Evolutionary conservation across 2,113 vertebrate genomes (phyloP).

Genomic region (Anas platyrhynchos): DNA sequence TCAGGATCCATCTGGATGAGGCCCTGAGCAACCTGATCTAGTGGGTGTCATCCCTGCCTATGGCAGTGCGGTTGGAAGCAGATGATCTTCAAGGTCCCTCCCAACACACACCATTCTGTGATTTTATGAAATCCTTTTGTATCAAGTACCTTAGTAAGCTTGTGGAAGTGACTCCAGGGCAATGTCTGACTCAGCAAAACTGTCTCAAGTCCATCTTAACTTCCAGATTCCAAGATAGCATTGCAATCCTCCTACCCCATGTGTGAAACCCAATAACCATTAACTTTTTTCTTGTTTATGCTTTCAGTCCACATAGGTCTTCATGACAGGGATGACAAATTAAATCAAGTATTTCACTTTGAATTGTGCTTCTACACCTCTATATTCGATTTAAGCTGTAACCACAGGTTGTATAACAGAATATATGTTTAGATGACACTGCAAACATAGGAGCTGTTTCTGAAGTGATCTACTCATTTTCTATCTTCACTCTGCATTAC

Average conservation of each 20-base stretch:
- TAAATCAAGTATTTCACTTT: background rate
- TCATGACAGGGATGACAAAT: too few relatives aligned
- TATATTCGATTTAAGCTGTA: background rate
- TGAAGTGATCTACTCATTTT: background rate
- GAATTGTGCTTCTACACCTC: background rate
- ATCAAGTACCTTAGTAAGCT: background rate
- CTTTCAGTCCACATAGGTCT: background rate
- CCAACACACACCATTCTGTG: too few relatives aligned
- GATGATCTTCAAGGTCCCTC: too few relatives aligned
- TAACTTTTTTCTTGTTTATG: background rate
- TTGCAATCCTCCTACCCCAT: too few relatives aligned
- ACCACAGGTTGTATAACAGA: background rate
- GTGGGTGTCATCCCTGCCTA: too few relatives aligned
- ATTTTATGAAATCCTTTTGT: background rate
- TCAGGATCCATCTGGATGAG: too few relatives aligned
- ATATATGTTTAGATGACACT: background rate
- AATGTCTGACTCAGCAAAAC: background rate
- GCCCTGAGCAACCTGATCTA: too few relatives aligned
- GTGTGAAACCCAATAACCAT: background rate
- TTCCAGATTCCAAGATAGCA: background rate
- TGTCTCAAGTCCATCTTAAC: background rate
- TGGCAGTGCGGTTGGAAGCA: too few relatives aligned
- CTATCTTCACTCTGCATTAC: background rate
- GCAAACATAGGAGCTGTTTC: background rate
- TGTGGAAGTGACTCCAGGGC: background rate